Base-by-base conservation (phyloP, 2,797 vertebrate genomes). In the Sphaeramia orbicularis region DNA sequence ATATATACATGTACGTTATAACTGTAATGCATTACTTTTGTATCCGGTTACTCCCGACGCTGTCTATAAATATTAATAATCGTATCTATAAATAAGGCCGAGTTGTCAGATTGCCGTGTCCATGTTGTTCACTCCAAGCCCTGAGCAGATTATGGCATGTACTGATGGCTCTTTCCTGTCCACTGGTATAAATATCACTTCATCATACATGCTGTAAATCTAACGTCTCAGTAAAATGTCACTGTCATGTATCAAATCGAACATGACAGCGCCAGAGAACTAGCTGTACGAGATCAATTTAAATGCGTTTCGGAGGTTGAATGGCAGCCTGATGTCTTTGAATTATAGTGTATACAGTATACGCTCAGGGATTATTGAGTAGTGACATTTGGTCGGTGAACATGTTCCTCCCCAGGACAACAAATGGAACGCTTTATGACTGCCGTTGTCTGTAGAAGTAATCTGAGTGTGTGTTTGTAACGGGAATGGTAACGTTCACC, bases 211-310 rank as follows among this genome's bases (percentile, higher is more conserved):
- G 66, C 60, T 41, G 32, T 53, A 60, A 83, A 79, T 74, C 50
- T 0, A 1, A 52, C 10, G 10, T 70, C 63, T 65, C 47, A 0
- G 42, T 66, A 30, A 69, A 66, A 67, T 49, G 58, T 87, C 57
- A 52, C 61, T 61, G 76, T 76, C 76, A 41, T 37, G 18, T 27
- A 53, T 64, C 27, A 63, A 69, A 84, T 83, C 18, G 24, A n/a
- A 74, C 63, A 59, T 55, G 82, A 75, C 61, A 53, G 57, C 16
- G 50, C 65, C 66, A 14, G 65, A 76, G 38, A 58, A 12, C 18
- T 12, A 1, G 52, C 53, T 5, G 0, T 2, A 45, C 54, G 42
- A 52, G 61, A 84, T 87, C 54, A 50, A 78, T 76, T 64, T 18
- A 36, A 73, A 78, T 51, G 18, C 63, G 30, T 55, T 58, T 80